Conservation (phyloP, 2,797 vertebrate genomes). For the Tachyglossus aculeatus region DNA sequence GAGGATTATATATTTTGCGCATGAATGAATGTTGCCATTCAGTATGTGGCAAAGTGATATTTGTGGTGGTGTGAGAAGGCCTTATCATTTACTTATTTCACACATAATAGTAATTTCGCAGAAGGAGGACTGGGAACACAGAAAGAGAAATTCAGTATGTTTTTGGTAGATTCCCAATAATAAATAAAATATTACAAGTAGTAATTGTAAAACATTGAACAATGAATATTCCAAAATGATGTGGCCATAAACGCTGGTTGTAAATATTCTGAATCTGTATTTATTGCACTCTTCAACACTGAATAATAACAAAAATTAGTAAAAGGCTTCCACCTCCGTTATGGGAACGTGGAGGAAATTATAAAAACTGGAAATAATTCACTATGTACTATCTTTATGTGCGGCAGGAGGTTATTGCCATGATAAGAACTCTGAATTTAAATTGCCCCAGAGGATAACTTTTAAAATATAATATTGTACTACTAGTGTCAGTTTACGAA, state of each 20-base stretch:
- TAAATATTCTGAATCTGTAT: slow-evolving; percentile 4
- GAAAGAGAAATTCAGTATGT: not conserved
- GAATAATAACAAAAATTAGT: not conserved
- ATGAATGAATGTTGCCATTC: not conserved
- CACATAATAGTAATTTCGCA: not conserved
- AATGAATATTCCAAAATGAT: not conserved
- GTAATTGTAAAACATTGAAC: not conserved
- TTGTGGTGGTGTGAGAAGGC: not conserved
- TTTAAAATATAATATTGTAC: not conserved
- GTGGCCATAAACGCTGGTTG: not conserved
- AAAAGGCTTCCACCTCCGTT: slow-evolving; percentile 7
- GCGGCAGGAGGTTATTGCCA: slow-evolving; percentile 15
- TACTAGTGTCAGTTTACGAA: not conserved
- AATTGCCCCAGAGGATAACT: slow-evolving; percentile 18
- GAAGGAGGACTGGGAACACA: not conserved
- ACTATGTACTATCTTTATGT: not conserved
- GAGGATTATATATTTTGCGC: not conserved
- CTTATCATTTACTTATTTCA: not conserved
- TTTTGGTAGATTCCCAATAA: not conserved
- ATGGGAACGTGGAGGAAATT: slow-evolving; percentile 5
- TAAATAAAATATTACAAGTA: not conserved
- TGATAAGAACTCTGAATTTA: not conserved
- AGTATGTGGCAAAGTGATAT: not conserved
- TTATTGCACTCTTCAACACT: not conserved
- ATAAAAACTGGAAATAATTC: not conserved